Percentiles rank a stretch among this genome's conserved stretches.
phyloP scores from a whole-genome alignment of 2,797 vertebrate genomes.

The Denticeps clupeoides region DNA sequence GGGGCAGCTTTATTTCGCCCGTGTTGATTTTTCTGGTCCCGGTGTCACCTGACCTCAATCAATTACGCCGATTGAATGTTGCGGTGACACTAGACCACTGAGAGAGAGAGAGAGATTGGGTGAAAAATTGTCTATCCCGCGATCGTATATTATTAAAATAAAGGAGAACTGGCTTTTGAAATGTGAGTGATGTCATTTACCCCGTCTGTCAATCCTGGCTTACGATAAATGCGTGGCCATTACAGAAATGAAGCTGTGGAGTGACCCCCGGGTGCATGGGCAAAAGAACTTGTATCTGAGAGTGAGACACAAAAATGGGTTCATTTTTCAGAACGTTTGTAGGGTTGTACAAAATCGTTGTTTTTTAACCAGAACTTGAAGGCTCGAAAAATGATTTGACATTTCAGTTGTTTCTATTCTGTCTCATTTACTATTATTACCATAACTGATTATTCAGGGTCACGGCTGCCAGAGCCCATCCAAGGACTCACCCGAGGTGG shows the following conservation, averaged over 20 bases:
- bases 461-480: no score
- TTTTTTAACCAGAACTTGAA: no score
- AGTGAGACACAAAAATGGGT: no score
- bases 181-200: conserved; percentile 58
- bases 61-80: conserved; percentile 59
- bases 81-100: conserved; percentile 37
- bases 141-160: conserved; percentile 45
- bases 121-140: conserved; percentile 34
- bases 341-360: no score
- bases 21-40: conserved; percentile 59
- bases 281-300: no score
- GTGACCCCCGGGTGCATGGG: conserved; percentile 33
- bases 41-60: conserved; percentile 54
- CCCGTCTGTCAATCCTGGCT: conserved; percentile 48
- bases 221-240: conserved; percentile 53
- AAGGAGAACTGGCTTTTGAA: conserved; percentile 44
- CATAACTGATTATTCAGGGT: no score
- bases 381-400: no score
- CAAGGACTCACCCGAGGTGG: no score
- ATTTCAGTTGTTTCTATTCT: no score
- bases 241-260: conserved; percentile 59
- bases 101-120: conserved; percentile 18
- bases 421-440: no score
- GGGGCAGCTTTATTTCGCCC: conserved; percentile 63
- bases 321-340: no score